Evolutionary conservation across 2,113 vertebrate species (phyloP).

Genomic region (Istiophorus platypterus): DNA sequence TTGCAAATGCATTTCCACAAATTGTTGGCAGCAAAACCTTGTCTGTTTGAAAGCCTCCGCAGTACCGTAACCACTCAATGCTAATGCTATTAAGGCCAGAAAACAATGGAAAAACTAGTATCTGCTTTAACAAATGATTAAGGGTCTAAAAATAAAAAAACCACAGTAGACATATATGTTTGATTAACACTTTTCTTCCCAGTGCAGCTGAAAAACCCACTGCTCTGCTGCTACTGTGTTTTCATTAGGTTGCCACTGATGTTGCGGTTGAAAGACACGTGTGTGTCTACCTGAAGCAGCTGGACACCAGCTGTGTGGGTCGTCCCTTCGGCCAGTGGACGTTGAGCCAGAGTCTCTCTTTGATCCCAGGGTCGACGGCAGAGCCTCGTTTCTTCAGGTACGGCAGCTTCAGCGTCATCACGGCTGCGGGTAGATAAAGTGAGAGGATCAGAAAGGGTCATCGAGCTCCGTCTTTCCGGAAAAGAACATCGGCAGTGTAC

Average conservation of each 20-base stretch:
- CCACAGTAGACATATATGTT: too few relatives aligned
- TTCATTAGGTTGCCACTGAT: background rate
- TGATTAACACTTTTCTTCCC: too few relatives aligned
- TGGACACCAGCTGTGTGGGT: conserved; percentile 89
- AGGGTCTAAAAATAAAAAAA: too few relatives aligned
- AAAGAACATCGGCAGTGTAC: background rate
- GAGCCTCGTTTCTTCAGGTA: conserved; percentile 91
- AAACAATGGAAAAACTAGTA: too few relatives aligned
- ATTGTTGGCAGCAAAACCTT: too few relatives aligned
- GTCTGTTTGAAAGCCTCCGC: too few relatives aligned
- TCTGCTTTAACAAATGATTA: too few relatives aligned
- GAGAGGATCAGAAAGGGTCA: background rate
- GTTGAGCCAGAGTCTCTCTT: conserved; percentile 95
- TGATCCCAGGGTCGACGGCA: conserved; percentile 87
- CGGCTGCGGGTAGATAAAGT: conserved; percentile 69
- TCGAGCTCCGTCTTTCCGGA: background rate
- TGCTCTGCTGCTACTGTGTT: background rate
- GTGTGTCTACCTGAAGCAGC: conserved; percentile 89
- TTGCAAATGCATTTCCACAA: too few relatives aligned
- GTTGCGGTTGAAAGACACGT: background rate
- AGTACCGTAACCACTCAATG: too few relatives aligned
- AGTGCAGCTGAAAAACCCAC: too few relatives aligned
- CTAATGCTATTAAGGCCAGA: background rate
- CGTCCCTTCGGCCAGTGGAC: conserved; percentile 89
- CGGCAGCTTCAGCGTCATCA: conserved; percentile 92